A percentile compares a stretch with the other conserved stretches of the same genome.
Conservation (phyloP, 2,888 invertebrate species). For the Drosophila imparisetae region DNA sequence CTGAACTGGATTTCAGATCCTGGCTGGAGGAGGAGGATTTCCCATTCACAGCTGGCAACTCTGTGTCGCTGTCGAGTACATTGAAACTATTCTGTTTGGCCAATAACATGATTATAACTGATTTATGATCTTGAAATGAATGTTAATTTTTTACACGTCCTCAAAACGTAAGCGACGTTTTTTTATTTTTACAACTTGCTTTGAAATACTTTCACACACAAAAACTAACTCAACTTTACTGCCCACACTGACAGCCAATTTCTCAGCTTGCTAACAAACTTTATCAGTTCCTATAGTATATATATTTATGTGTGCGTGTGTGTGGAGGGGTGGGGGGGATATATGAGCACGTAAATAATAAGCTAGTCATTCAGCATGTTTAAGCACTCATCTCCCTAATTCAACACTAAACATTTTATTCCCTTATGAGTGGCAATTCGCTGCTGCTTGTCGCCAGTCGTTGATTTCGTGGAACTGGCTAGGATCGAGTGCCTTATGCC, state of each 20-base stretch:
- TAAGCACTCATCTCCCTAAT: conserved; percentile 39
- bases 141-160: conserved; percentile 19
- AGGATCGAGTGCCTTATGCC: conserved; percentile 17
- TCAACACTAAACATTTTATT: conserved; percentile 65
- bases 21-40: conserved; percentile 31
- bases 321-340: not conserved
- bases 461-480: not conserved
- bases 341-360: conserved; percentile 23
- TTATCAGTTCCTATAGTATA: not conserved
- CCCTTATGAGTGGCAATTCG: conserved; percentile 28
- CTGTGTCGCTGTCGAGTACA: conserved; percentile 46
- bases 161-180: conserved; percentile 16
- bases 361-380: conserved; percentile 36
- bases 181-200: conserved; percentile 24
- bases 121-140: not conserved
- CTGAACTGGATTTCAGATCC: conserved; percentile 38
- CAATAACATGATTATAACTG: conserved; percentile 31
- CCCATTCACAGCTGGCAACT: conserved; percentile 33
- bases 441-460: conserved; percentile 1
- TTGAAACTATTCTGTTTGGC: conserved; percentile 48
- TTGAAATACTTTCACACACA: conserved; percentile 22
- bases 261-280: conserved; percentile 29
- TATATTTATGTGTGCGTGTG: not conserved
- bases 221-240: conserved; percentile 10
- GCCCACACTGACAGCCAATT: conserved; percentile 20